Base-by-base conservation (phyloP, 2,888 invertebrate genomes). In the Schrankia costaestrigalis region DNA sequence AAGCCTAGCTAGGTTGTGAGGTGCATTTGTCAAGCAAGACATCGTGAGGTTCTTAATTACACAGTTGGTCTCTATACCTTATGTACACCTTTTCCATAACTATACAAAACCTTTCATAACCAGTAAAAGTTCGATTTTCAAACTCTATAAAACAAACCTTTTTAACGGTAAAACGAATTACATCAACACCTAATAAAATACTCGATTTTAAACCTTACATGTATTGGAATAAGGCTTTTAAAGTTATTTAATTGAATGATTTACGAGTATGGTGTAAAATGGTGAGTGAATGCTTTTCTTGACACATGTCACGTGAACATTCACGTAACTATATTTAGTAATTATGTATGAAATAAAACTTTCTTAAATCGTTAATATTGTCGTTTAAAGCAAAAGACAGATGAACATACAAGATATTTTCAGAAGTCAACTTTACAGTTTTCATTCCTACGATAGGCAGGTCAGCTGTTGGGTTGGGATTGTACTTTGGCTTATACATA, bases 301-400 rank as follows among this genome's bases (percentile, higher is more conserved):
- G 29, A 41, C 33, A 41, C 24, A 28, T 42, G 35, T 46, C 13
- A 18, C 13, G 32, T 4, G 31, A 14, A 21, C 3, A 30, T 35
- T 44, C 28, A 50, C 42, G 39, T 37, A 56, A 56, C 22, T 3
- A 21, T 23, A 37, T 56, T 47, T 41, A 31, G 26, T 37, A 15
- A 26, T 33, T 38, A 45, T 38, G 38, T 13, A 12, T 24, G 13
- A 51, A 52, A 41, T 42, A 41, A 49, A 38, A 54, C 54, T 58
- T 58, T 58, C 49, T 42, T 52, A 30, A 13, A 37, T 31, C 27
- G 42, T 15, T 13, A 31, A 31, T 26, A 7, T 22, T 33, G 25
- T 35, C 11, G 19, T 27, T n/a, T n/a, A n/a, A n/a, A n/a, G n/a
- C n/a, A n/a, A n/a, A n/a, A n/a, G n/a, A n/a, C n/a, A n/a, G n/a